phyloP scores from a whole-genome alignment of 1,140 invertebrate species.

The Lasioglossum baleicum region DNA sequence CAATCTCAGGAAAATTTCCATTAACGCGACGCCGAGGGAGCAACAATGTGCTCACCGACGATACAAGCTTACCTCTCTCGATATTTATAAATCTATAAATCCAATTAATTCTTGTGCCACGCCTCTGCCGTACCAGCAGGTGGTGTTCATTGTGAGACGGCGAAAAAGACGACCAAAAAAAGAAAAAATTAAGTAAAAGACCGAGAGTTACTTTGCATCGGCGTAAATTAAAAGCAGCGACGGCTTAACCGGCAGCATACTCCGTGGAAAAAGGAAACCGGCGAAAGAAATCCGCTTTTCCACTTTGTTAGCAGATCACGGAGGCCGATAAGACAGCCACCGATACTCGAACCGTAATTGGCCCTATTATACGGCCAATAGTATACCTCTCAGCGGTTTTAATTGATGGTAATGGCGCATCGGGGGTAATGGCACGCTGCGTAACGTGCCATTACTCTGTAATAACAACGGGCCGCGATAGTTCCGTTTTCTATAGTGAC shows the following conservation, averaged over 20 bases:
- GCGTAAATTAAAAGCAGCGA: not conserved
- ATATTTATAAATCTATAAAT: no score
- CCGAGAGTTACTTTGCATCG: no score
- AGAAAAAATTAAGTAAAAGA: no score
- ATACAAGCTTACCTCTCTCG: no score
- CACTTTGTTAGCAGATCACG: not conserved
- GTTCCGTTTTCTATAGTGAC: not conserved
- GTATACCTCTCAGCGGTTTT: slow-evolving; percentile 2
- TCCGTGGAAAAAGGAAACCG: not conserved
- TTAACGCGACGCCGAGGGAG: no score
- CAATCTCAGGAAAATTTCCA: no score
- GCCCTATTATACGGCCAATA: slow-evolving; percentile 2
- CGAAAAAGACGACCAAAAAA: no score
- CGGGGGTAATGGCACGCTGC: not conserved
- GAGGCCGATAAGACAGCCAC: not conserved
- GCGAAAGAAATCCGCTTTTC: not conserved
- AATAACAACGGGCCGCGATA: slow-evolving; percentile 15
- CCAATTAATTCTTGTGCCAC: no score
- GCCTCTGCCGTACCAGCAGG: no score
- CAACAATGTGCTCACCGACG: no score
- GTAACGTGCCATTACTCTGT: not conserved
- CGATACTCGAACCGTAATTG: not conserved
- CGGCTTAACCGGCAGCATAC: no score
- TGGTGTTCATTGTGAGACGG: no score
- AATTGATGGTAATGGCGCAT: slow-evolving; percentile 6